phyloP scores from a whole-genome alignment of 2,113 vertebrate genomes.

The Alligator sinensis region DNA sequence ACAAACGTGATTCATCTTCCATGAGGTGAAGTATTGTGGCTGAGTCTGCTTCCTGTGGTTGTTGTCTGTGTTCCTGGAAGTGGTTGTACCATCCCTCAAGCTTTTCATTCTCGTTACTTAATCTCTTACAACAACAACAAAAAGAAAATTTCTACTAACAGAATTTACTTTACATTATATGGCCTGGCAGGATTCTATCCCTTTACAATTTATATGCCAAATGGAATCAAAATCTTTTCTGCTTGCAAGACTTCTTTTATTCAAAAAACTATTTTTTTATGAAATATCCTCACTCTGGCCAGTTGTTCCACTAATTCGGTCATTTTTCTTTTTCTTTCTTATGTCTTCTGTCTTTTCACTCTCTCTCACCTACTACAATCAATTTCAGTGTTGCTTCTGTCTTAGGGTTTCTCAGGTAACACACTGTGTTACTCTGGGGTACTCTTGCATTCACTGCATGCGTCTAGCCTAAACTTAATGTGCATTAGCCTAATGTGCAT shows the following conservation, averaged over 20 bases:
- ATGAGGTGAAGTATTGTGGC: not conserved
- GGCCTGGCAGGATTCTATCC: conserved; percentile 52
- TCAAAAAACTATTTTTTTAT: conserved; percentile 22
- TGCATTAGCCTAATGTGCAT: too few species aligned
- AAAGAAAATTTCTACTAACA: not conserved
- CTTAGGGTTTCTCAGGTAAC: conserved; percentile 20
- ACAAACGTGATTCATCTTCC: not conserved
- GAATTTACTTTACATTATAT: not conserved
- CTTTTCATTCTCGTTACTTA: conserved; percentile 38
- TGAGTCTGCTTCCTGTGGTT: not conserved
- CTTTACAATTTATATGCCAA: conserved; percentile 37
- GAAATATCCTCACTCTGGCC: not conserved
- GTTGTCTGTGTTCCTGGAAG: not conserved
- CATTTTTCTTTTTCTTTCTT: not conserved
- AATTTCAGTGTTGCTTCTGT: conserved; percentile 31
- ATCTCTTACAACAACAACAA: not conserved
- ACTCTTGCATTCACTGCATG: not conserved
- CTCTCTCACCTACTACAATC: conserved; percentile 20
- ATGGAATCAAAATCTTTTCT: conserved; percentile 27
- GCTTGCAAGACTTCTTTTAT: not conserved
- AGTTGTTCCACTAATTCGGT: conserved; percentile 13
- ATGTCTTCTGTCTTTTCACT: not conserved
- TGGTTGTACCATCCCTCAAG: not conserved
- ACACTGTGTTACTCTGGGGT: not conserved
- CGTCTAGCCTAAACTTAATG: too few species aligned